Evolutionary conservation across 2,888 invertebrate genomes (phyloP).

Genomic region (Cheilosia pagana): DNA sequence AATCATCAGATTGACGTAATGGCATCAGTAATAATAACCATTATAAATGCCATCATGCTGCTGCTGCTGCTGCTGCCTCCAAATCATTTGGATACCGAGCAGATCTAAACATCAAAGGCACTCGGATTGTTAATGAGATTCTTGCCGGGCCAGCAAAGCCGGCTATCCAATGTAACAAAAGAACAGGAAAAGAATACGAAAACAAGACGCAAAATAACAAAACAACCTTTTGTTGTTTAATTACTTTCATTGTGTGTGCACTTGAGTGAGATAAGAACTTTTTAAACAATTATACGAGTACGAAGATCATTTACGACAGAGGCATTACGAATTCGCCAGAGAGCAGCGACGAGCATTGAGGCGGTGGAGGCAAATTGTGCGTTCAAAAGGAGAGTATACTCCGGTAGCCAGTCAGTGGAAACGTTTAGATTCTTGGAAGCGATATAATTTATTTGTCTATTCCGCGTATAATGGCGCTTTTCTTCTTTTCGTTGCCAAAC

Average conservation of each 20-base stretch:
- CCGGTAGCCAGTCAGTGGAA: slow-evolving; percentile 56
- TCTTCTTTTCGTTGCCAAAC: slow-evolving; percentile 12
- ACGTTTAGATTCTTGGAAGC: slow-evolving; percentile 59
- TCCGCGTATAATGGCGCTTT: slow-evolving; percentile 3
- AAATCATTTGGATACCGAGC: slow-evolving; percentile 41
- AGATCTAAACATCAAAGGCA: slow-evolving; percentile 34
- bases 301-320: slow-evolving; percentile 64
- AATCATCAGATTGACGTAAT: slow-evolving; percentile 74
- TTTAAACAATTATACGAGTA: slow-evolving; percentile 58
- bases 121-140: slow-evolving; percentile 61
- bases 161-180: slow-evolving; percentile 30
- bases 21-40: slow-evolving; percentile 67
- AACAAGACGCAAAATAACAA: not conserved
- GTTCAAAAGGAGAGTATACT: slow-evolving; percentile 40
- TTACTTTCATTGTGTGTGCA: slow-evolving; percentile 72
- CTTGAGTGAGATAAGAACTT: slow-evolving; percentile 57
- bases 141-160: slow-evolving; percentile 44
- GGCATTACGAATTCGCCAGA: not conserved
- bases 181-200: slow-evolving; percentile 62
- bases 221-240: slow-evolving; percentile 60
- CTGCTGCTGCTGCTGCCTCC: slow-evolving; percentile 43
- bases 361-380: slow-evolving; percentile 18
- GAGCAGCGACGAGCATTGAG: slow-evolving; percentile 10
- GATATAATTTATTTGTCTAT: slow-evolving; percentile 59
- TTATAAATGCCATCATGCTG: slow-evolving; percentile 57